Base-by-base conservation (phyloP, 2,797 vertebrate species). In the Diplodus puntazzo region DNA sequence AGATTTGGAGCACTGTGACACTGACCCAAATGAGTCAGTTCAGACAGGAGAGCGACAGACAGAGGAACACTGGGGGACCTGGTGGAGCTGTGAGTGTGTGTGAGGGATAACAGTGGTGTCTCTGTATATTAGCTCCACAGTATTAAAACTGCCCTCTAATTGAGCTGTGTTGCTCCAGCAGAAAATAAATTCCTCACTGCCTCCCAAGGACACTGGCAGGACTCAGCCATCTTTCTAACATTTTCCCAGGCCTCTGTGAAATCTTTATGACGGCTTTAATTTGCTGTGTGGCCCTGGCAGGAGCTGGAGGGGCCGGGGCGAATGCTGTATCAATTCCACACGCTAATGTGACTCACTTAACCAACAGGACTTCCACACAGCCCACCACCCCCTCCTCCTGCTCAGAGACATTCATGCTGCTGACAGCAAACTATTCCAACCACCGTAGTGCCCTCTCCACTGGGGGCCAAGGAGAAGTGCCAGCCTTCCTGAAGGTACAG, bases 191-290 rank as follows among this genome's bases (percentile, higher is more conserved):
- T 34, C 50, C 23, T 60, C 61, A 2, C 49, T 23, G 69, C 62
- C 30, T 62, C 55, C 27, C 43, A 59, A 78, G 65, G 69, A 77
- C 83, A 42, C 59, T 58, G 0, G n/a, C 54, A 59, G 62, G 58
- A 69, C 45, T 60, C 75, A 64, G 66, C 55, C 69, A 43, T 65
- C 78, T 4, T 53, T 50, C 49, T 25, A 72, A 61, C 79, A 61
- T 79, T 83, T 74, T 86, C 82, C 79, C 75, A 16, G 58, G 43
- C 42, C 71, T 73, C 82, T 27, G 60, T 87, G 87, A 93, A 92
- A 90, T 86, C 53, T 84, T 90, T 86, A 81, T 77, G 87, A 93
- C 80, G 86, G 89, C 69, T 89, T 73, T 86, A 78, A 88, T 90
- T 83, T 85, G 78, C 77, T 73, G 70, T 45, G 72, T 14, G 57